Base-by-base conservation (phyloP, 2,797 vertebrate genomes). In the Cichlasoma orientale region DNA sequence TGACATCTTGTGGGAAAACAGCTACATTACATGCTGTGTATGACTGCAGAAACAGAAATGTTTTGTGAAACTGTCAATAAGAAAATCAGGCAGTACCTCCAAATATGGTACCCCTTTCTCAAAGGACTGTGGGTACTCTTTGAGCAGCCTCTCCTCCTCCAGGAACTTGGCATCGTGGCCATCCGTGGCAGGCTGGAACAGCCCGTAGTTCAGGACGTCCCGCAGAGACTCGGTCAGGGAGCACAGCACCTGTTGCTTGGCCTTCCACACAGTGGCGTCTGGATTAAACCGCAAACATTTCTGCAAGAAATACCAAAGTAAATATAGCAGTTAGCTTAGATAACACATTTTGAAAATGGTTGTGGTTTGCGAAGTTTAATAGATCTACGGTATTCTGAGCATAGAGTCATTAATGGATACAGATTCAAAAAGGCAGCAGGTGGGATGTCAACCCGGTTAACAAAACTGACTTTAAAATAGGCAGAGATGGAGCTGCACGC, bases 211-310 rank as follows among this genome's bases (percentile, higher is more conserved):
- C 69, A 98, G 95, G 52, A 98, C 97, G 0, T 99, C 97, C 81
- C 97, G 95, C 54, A 99, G 94, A 3, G 97, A 98, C 83, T 98
- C 97, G 0, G 97, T 99, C 77, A 99, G 95, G 5, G 97, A 97
- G 47, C 97, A 98, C 61, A 99, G 94, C 50, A 98, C 97, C 94
- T 98, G 97, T 95, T 98, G 97, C 93, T 99, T 99, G 61, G 97
- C 97, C 31, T 96, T 97, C 97, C 97, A 99, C 88, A 98, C 97
- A 0, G 97, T 97, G 56, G 97, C 97, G 0, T 97, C 97, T 0
- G 97, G 97, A 91, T 98, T 98, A 88, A 98, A 98, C 5, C 97
- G 95, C 78, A 98, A 93, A 92, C 97, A 98, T 94, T 98, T 98
- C 97, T 98, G 91, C 77, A 82, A 54, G 29, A 82, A 2, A 82